These are phyloP conservation scores for Neotoxoptera formosana DNA, from an alignment of 1,140 invertebrate species.

Conservation along the genomic window DNA sequence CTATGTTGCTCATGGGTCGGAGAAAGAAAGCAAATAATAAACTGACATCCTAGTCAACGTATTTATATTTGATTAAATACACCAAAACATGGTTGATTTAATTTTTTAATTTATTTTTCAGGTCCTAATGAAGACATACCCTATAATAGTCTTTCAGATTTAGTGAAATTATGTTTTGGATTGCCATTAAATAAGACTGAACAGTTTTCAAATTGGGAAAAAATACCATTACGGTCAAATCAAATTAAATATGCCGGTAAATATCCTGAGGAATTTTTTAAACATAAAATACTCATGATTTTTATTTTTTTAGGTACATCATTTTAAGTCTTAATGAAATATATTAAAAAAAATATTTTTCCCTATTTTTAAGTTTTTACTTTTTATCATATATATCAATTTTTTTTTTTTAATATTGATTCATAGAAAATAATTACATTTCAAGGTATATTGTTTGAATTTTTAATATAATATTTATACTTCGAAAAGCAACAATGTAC, in stretches of 20 bases:
- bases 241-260: constrained; percentile 82
- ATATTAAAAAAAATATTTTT: no score
- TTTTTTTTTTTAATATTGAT: neutral
- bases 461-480: neutral
- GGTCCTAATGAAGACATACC: constrained; percentile 49
- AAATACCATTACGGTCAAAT: constrained; percentile 75
- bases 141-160: constrained; percentile 71
- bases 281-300: neutral
- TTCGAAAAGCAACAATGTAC: neutral
- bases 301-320: neutral
- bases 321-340: neutral
- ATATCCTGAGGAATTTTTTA: neutral
- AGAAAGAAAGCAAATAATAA: neutral
- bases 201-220: constrained; percentile 89
- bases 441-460: neutral
- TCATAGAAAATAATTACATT: neutral
- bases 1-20: neutral
- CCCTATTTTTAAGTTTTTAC: neutral
- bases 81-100: neutral
- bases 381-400: neutral
- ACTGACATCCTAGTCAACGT: neutral
- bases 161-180: constrained; percentile 78
- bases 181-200: constrained; percentile 78
- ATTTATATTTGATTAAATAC: neutral
- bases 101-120: constrained; percentile 55